Evolutionary conservation across 2,113 vertebrate genomes (phyloP).

Genomic region (Dasyornis broadbenti): DNA sequence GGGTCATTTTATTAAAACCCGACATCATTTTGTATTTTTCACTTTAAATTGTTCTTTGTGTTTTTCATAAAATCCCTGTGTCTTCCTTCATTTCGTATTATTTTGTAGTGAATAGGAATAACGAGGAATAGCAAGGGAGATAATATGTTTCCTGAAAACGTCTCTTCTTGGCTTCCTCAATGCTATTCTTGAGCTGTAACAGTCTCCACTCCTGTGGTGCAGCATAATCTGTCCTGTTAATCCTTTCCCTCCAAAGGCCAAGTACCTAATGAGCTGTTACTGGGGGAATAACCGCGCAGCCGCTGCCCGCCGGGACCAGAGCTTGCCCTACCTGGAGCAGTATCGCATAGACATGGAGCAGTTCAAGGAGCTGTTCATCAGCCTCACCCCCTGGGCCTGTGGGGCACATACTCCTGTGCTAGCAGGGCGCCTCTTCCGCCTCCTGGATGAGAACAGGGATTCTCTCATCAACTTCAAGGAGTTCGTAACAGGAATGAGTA

Average conservation of each 20-base stretch:
- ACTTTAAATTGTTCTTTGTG: neutral
- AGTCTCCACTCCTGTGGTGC: neutral
- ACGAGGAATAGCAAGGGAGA: neutral
- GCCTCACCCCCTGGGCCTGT: constrained; percentile 86
- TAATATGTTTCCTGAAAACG: neutral
- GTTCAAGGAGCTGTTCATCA: constrained; percentile 84
- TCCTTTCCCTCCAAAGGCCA: constrained; percentile 73
- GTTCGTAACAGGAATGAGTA: constrained; percentile 93
- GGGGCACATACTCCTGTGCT: constrained; percentile 80
- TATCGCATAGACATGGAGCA: constrained; percentile 88
- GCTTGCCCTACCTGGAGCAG: constrained; percentile 95
- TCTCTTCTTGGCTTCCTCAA: neutral
- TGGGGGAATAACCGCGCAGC: constrained; percentile 82
- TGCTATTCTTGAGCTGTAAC: neutral
- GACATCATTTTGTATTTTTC: neutral
- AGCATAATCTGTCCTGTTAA: neutral
- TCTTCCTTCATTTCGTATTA: neutral
- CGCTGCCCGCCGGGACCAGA: constrained; percentile 84
- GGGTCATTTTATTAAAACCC: neutral
- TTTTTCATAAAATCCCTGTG: neutral
- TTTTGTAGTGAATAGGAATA: neutral
- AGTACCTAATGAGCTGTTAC: constrained; percentile 93
- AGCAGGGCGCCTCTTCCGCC: constrained; percentile 86
- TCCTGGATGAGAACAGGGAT: constrained; percentile 90
- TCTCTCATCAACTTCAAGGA: constrained; percentile 97